Conservation (phyloP, 1,140 invertebrate species). For the Brachionus asplanchnoidis region DNA sequence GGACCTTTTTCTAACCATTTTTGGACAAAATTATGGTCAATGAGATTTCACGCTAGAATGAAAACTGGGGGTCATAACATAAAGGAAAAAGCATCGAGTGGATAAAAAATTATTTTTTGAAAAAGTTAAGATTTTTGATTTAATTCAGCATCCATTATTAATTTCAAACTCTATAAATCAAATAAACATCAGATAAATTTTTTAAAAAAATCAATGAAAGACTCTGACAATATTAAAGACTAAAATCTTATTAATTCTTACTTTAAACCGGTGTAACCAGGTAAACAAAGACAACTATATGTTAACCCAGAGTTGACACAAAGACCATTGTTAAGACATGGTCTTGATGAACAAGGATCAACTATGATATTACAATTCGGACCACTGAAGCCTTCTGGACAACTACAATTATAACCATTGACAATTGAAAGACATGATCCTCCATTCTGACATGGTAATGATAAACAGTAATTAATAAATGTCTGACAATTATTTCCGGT, state of each 20-base stretch:
- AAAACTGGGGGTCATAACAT: too few species aligned
- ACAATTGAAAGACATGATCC: slow-evolving; percentile 11
- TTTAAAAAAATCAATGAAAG: too few species aligned
- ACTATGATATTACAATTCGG: background rate
- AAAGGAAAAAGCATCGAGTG: too few species aligned
- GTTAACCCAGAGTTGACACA: background rate
- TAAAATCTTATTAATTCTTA: background rate
- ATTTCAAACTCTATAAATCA: too few species aligned
- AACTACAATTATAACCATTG: slow-evolving; percentile 43
- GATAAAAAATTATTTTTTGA: too few species aligned
- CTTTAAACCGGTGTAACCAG: background rate
- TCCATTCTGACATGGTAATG: slow-evolving; percentile 42
- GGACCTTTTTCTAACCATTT: too few species aligned
- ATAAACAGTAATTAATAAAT: background rate
- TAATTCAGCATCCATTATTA: too few species aligned
- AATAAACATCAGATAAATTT: too few species aligned
- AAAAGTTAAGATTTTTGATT: too few species aligned
- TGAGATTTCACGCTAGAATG: too few species aligned
- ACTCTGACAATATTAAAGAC: too few species aligned
- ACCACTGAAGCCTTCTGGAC: slow-evolving; percentile 44
- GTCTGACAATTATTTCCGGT: slow-evolving; percentile 23
- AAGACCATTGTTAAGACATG: slow-evolving; percentile 39
- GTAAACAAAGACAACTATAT: background rate
- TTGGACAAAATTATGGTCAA: too few species aligned
- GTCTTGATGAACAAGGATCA: slow-evolving; percentile 14